Base-by-base conservation (phyloP, 2,797 vertebrate species). In the Taenioides sp. region DNA sequence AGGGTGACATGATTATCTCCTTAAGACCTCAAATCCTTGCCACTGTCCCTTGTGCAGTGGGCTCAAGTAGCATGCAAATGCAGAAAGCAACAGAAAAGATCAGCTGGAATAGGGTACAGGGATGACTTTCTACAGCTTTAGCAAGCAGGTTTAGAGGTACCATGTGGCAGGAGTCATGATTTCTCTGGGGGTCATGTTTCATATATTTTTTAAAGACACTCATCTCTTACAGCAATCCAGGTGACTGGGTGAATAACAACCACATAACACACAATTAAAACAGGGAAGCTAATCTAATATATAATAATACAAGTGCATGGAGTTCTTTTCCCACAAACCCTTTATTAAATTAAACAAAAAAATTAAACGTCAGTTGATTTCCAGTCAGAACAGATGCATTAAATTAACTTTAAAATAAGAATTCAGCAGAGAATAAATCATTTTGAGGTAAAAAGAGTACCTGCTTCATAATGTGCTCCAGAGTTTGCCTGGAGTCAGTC, bases 341-440 rank as follows among this genome's bases (percentile, higher is more conserved):
- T 87, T 85, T 75, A 87, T 83, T 85, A 20, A 18, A 16, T 68
- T 71, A 78, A 72, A 76, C 25, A 10, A 25, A 23, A 25, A 58
- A 58, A 47, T 4, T 16, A 4, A 3, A 58, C n/a, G 1, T 25
- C 23, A 47, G 2, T 58, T 23, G 55, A 58, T 12, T 58, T 58
- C 55, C 23, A 60, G 16, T 25, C 23, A 58, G 23, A 58, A 58
- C 55, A 58, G 12, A 60, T 28, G 3, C 16, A 28, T 31, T 59
- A 28, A 60, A 60, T 18, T 60, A 6, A 25, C 11, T 16, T 27
- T 57, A 57, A 57, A 57, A 22, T 25, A n/a, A 57, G 4, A 11
- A 57, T 23, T 54, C 20, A 22, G 20, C 25, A 28, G 5, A 17
- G 25, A 5, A 59, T 27, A 2, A 28, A 59, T 59, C 14, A 59